phyloP scores from a whole-genome alignment of 2,113 vertebrate genomes.

The Illadopsis cleaveri region DNA sequence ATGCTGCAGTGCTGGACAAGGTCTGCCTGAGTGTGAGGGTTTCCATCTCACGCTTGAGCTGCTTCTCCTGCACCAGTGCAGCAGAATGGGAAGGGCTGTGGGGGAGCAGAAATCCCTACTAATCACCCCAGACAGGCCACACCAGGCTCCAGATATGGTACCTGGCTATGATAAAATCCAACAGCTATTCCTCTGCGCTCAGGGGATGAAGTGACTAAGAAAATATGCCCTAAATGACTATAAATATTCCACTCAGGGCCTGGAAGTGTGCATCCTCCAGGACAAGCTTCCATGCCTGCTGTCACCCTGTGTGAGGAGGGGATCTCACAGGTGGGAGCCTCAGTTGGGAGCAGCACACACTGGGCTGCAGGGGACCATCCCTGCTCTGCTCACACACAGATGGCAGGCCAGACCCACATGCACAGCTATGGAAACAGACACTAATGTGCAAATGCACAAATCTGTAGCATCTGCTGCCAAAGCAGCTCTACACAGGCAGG shows the following conservation, averaged over 20 bases:
- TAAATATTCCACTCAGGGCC: neutral
- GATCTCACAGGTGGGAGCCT: neutral
- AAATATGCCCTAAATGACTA: neutral
- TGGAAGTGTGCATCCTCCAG: neutral
- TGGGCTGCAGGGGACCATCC: neutral
- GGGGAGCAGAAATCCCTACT: neutral
- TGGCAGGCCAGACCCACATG: neutral
- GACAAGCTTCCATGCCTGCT: neutral
- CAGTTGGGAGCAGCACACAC: neutral
- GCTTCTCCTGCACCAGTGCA: neutral
- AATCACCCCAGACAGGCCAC: neutral
- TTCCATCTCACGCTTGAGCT: neutral
- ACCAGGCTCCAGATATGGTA: neutral
- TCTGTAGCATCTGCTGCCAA: neutral
- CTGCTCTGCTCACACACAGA: neutral
- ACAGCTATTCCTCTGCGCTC: neutral
- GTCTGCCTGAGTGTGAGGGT: rapidly evolving
- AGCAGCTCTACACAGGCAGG: neutral
- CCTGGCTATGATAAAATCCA: neutral
- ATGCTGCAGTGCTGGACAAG: neutral
- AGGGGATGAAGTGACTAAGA: neutral
- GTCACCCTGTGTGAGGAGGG: neutral
- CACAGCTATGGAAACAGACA: neutral
- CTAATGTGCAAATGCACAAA: neutral
- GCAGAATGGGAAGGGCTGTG: neutral